These are phyloP conservation scores for Leucoraja ocellata DNA, from an alignment of 2,797 vertebrate species.

Conservation along the genomic window DNA sequence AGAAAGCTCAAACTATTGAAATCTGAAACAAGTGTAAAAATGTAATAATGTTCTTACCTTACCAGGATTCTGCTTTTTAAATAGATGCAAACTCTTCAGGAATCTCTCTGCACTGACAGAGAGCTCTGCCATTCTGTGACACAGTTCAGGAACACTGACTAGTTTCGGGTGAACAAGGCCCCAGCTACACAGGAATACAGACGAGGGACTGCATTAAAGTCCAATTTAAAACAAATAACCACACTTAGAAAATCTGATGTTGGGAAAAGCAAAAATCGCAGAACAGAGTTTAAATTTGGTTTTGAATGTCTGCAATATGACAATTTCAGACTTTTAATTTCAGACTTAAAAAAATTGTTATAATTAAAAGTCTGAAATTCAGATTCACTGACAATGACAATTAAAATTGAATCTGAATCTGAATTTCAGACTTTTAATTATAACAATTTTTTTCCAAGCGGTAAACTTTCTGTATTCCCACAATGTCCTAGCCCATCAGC, in stretches of 20 bases:
- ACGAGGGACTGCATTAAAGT: background rate
- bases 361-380: no score
- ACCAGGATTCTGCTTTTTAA: conserved; percentile 82
- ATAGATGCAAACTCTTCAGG: conserved; percentile 63
- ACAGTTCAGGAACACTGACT: conserved; percentile 89
- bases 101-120: conserved; percentile 73
- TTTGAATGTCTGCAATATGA: no score
- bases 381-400: no score
- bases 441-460: background rate
- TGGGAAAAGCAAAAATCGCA: background rate
- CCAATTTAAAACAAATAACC: background rate
- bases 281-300: no score
- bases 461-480: background rate
- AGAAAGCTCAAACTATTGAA: background rate
- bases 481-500: background rate
- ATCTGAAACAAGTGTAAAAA: background rate
- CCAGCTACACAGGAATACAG: conserved; percentile 67
- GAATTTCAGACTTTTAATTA: background rate
- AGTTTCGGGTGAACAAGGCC: conserved; percentile 85
- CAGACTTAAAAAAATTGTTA: no score
- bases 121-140: conserved; percentile 80
- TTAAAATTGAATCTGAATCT: no score
- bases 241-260: no score
- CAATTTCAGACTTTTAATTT: background rate
- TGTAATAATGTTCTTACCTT: conserved; percentile 64